phyloP scores from a whole-genome alignment of 37 sponge, comb jelly and placozoan genomes.

The Theonella swinhoei region DNA sequence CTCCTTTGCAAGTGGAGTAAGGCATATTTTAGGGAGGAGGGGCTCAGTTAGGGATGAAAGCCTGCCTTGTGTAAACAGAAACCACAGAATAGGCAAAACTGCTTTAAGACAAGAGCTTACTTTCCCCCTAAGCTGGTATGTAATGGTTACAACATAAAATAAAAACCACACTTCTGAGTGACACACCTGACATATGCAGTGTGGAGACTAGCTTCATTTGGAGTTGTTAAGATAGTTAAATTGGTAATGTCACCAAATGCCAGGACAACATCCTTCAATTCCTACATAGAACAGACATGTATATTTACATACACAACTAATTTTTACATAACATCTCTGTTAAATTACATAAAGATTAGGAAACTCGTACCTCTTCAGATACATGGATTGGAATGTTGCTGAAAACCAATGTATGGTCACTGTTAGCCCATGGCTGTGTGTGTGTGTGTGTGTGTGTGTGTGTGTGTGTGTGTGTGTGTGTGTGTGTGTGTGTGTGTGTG shows the following conservation, averaged over 20 bases:
- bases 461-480: constrained; percentile 34
- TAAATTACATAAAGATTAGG: background rate
- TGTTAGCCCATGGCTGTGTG: background rate
- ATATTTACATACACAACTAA: no score
- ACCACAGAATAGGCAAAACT: background rate
- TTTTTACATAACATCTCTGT: background rate
- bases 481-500: constrained; percentile 11
- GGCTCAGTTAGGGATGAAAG: background rate
- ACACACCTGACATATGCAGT: constrained; percentile 12
- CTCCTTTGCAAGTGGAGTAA: background rate
- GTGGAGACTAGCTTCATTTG: background rate
- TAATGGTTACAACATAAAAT: no score
- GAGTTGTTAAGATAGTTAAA: background rate
- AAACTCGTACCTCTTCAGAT: constrained; percentile 10
- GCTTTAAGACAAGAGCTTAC: no score
- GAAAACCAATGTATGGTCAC: constrained; percentile 1
- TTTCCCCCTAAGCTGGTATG: background rate
- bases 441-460: constrained; percentile 33
- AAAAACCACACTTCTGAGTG: background rate
- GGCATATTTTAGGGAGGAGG: background rate
- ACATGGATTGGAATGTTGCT: background rate
- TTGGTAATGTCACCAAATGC: constrained; percentile 26
- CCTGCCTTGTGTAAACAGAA: background rate
- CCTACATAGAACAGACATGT: constrained; percentile 10
- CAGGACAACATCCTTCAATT: constrained; percentile 10